These are phyloP conservation scores for Liparis tanakae DNA, from an alignment of 2,797 vertebrate genomes.

Conservation along the genomic window DNA sequence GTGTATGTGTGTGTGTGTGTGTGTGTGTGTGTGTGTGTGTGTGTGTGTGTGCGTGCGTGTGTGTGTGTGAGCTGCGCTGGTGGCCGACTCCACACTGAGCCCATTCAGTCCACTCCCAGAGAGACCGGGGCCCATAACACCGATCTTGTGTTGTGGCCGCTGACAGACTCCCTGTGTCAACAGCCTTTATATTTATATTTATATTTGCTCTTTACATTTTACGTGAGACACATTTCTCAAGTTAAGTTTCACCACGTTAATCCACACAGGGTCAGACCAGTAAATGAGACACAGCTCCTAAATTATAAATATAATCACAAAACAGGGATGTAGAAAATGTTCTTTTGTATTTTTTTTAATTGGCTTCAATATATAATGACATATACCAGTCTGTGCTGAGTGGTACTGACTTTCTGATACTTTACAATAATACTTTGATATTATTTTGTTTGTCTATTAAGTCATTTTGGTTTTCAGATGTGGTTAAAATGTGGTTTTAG, in stretches of 20 bases:
- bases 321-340: background rate
- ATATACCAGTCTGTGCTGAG: too few species aligned
- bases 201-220: background rate
- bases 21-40: conserved; percentile 25
- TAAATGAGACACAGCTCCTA: background rate
- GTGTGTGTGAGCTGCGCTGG: conserved; percentile 34
- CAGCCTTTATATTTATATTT: too few species aligned
- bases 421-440: background rate
- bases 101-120: conserved; percentile 72
- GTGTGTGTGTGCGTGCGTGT: conserved; percentile 12
- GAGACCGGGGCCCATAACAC: conserved; percentile 63
- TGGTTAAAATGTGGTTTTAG: background rate
- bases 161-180: conserved; percentile 70
- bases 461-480: background rate
- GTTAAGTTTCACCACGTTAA: background rate
- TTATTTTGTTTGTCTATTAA: too few species aligned
- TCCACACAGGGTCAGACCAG: background rate
- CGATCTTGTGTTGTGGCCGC: conserved; percentile 58
- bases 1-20: too few species aligned
- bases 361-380: background rate
- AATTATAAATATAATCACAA: too few species aligned
- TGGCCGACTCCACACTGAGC: conserved; percentile 60
- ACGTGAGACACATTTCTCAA: background rate
- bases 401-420: too few species aligned
- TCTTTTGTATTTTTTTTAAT: background rate